These are phyloP conservation scores for Sebastes paucispinis DNA, from an alignment of 2,797 vertebrate species.

Conservation along the genomic window DNA sequence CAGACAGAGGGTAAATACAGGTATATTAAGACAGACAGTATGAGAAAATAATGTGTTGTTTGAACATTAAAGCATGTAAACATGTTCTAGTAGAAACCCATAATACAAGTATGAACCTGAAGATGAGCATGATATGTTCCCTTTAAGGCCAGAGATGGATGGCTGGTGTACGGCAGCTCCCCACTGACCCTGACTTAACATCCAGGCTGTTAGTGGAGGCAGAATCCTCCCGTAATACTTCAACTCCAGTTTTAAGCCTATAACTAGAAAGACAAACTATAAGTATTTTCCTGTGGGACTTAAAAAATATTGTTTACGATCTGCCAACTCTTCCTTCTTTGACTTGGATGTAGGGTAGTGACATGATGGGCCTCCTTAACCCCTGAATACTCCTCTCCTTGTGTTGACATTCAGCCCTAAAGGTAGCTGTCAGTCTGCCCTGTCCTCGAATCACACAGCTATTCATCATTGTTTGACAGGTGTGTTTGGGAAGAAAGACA, in stretches of 20 bases:
- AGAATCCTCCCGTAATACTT: slow-evolving; percentile 27
- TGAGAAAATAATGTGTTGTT: too few species aligned
- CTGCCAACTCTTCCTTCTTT: slow-evolving; percentile 1
- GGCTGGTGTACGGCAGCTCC: slow-evolving; percentile 27
- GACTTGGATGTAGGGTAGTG: slow-evolving; percentile 38
- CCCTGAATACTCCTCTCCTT: slow-evolving; percentile 63
- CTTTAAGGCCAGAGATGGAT: slow-evolving; percentile 18
- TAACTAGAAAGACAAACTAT: neutral
- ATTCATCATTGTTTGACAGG: slow-evolving; percentile 76
- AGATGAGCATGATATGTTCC: too few species aligned
- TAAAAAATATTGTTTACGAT: neutral
- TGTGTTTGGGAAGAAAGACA: slow-evolving; percentile 47
- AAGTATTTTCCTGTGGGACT: neutral
- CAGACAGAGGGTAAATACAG: too few species aligned
- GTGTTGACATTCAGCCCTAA: slow-evolving; percentile 69
- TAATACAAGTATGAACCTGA: too few species aligned
- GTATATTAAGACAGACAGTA: too few species aligned
- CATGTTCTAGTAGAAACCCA: too few species aligned
- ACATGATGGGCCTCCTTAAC: slow-evolving; percentile 73
- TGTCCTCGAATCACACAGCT: slow-evolving; percentile 59
- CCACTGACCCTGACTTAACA: slow-evolving; percentile 49
- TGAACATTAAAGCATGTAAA: too few species aligned
- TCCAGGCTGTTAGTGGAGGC: slow-evolving; percentile 5
- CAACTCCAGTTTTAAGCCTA: neutral
- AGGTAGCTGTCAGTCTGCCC: slow-evolving; percentile 73